Conservation (phyloP, 2,888 invertebrate species). For the Pterobdella sp. region DNA sequence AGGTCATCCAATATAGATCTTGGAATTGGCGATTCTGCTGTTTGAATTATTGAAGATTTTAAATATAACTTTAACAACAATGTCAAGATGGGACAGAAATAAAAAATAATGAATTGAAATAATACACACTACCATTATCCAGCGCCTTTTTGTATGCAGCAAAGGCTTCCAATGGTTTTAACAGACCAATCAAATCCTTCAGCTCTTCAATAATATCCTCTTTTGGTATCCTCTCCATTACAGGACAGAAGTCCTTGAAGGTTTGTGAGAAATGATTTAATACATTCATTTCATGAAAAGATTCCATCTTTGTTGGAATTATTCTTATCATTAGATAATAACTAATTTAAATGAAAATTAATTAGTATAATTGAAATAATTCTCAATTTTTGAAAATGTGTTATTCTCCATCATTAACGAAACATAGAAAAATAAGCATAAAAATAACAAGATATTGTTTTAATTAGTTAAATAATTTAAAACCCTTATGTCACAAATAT, state of each 20-base stretch:
- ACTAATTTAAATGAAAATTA: too few species aligned
- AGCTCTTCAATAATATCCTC: slow-evolving; percentile 12
- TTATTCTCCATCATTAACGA: too few species aligned
- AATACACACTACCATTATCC: background rate
- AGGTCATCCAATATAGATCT: slow-evolving; percentile 19
- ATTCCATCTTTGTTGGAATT: too few species aligned
- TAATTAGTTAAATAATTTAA: too few species aligned
- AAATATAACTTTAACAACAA: background rate
- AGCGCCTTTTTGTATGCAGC: slow-evolving; percentile 6
- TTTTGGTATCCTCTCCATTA: background rate
- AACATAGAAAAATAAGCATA: too few species aligned
- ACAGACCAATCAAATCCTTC: slow-evolving; percentile 12
- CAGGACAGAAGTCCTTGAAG: slow-evolving; percentile 15
- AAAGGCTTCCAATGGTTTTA: slow-evolving; percentile 12
- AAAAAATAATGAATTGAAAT: background rate
- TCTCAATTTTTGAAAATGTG: too few species aligned
- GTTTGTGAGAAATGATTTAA: too few species aligned
- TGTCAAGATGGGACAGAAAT: background rate
- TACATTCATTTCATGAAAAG: too few species aligned
- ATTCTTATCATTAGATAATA: too few species aligned
- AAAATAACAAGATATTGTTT: too few species aligned
- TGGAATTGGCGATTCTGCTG: slow-evolving; percentile 6
- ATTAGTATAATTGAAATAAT: too few species aligned
- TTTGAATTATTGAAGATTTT: background rate
- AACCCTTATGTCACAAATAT: too few species aligned